Percentiles rank a stretch among this genome's conserved stretches.
These are phyloP conservation scores for Drymonia ruficornis DNA, from an alignment of 2,888 invertebrate genomes.

Conservation along the genomic window DNA sequence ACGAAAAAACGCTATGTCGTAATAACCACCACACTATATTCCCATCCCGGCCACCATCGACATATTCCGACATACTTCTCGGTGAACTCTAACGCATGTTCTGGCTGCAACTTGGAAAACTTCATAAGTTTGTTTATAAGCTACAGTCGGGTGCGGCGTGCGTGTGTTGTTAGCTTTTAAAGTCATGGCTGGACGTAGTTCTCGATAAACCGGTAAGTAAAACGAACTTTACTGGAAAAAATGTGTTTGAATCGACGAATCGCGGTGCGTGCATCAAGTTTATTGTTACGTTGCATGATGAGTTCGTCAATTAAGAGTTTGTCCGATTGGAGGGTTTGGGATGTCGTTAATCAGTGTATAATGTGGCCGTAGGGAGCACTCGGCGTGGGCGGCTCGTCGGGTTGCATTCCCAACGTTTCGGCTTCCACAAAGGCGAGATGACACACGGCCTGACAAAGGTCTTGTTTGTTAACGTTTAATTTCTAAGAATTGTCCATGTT, in stretches of 20 bases:
- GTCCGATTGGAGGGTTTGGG: constrained; percentile 22
- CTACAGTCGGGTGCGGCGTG: constrained; percentile 53
- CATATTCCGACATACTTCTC: constrained; percentile 40
- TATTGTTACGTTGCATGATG: constrained; percentile 10
- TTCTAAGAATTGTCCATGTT: constrained; percentile 63
- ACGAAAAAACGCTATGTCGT: constrained; percentile 54
- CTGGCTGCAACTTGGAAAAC: constrained; percentile 60
- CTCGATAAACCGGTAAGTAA: constrained; percentile 80
- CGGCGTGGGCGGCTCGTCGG: constrained; percentile 27
- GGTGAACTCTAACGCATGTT: constrained; percentile 46
- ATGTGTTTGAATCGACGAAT: constrained; percentile 44
- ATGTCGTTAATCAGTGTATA: constrained; percentile 36
- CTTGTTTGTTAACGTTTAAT: constrained; percentile 57
- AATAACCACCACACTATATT: constrained; percentile 48
- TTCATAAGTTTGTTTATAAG: constrained; percentile 70
- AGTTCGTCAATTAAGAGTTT: constrained; percentile 10
- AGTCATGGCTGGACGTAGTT: constrained; percentile 72
- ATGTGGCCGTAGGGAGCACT: constrained; percentile 20
- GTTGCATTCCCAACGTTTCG: constrained; percentile 32
- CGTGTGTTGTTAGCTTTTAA: constrained; percentile 62
- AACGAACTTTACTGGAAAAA: constrained; percentile 67
- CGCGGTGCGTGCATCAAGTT: constrained; percentile 13
- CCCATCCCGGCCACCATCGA: constrained; percentile 45
- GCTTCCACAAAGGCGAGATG: constrained; percentile 23
- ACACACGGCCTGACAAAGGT: constrained; percentile 26